phyloP scores from a whole-genome alignment of 2,888 invertebrate species.

The Acleris holmiana region DNA sequence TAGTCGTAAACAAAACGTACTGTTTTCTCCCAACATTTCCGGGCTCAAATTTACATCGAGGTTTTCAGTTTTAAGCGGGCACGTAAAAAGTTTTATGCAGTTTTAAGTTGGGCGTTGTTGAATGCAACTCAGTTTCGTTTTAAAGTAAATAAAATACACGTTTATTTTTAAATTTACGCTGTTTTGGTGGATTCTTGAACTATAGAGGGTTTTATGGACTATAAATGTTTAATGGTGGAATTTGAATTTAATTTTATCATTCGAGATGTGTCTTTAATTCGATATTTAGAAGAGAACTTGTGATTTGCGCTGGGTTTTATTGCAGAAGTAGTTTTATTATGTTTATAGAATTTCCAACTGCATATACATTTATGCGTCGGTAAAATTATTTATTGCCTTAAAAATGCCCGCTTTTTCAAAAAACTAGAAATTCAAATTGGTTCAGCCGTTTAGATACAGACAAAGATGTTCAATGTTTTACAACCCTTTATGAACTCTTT shows the following conservation, averaged over 20 bases:
- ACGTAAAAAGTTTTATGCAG: slow-evolving; percentile 26
- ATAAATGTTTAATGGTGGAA: neutral
- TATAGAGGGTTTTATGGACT: neutral
- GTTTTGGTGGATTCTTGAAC: neutral
- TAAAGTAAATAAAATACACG: slow-evolving; percentile 14
- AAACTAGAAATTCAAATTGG: no score
- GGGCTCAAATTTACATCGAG: slow-evolving; percentile 5
- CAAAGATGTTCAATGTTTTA: no score
- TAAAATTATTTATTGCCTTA: no score
- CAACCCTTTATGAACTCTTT: no score
- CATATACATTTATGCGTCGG: no score
- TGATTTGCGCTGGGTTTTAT: no score
- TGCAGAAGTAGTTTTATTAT: no score
- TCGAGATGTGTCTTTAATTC: neutral
- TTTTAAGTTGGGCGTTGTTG: slow-evolving; percentile 16
- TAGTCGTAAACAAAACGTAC: slow-evolving; percentile 4
- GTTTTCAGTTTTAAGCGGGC: slow-evolving; percentile 15
- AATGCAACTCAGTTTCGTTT: slow-evolving; percentile 8
- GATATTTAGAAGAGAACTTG: no score
- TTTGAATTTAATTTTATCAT: neutral
- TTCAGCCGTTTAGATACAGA: no score
- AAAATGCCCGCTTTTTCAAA: no score
- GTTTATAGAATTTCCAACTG: no score
- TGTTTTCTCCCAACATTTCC: slow-evolving; percentile 11
- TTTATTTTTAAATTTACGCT: slow-evolving; percentile 13